Percentiles rank a stretch among this genome's conserved stretches.
phyloP scores from a whole-genome alignment of 2,888 invertebrate species.

The Tachystola acroxantha region DNA sequence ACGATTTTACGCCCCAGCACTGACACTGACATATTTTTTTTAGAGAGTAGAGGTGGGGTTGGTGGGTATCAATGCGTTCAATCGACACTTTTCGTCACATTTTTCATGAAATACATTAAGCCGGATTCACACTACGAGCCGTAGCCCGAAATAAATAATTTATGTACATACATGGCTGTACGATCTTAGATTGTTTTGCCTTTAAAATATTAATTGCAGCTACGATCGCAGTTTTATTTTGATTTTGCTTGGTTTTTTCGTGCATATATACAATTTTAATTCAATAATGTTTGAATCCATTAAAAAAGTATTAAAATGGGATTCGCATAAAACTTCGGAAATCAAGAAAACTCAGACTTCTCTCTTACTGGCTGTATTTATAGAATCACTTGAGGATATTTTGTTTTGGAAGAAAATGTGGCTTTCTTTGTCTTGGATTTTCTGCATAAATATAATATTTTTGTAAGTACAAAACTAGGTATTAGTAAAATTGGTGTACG shows the following conservation, averaged over 20 bases:
- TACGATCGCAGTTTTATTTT: neutral
- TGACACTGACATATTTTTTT: too few relatives aligned
- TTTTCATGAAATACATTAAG: too few relatives aligned
- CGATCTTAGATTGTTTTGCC: neutral
- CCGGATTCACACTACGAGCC: too few relatives aligned
- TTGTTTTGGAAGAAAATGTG: constrained; percentile 65
- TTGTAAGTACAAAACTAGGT: constrained; percentile 43
- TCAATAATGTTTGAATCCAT: neutral
- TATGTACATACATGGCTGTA: too few relatives aligned
- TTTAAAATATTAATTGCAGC: neutral
- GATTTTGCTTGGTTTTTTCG: neutral
- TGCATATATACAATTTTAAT: neutral
- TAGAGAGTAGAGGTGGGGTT: too few relatives aligned
- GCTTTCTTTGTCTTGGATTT: constrained; percentile 52
- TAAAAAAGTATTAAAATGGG: neutral
- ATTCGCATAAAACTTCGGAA: constrained; percentile 33
- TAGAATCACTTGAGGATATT: constrained; percentile 60
- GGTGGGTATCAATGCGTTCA: too few relatives aligned
- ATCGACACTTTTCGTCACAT: too few relatives aligned
- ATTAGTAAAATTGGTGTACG: too few relatives aligned
- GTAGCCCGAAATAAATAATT: too few relatives aligned
- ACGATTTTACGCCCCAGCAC: too few relatives aligned
- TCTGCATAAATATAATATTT: constrained; percentile 45
- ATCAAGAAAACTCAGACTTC: constrained; percentile 39
- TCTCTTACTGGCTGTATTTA: constrained; percentile 40